phyloP scores from a whole-genome alignment of 2,113 vertebrate species.

The Coptodon bakossiorum region DNA sequence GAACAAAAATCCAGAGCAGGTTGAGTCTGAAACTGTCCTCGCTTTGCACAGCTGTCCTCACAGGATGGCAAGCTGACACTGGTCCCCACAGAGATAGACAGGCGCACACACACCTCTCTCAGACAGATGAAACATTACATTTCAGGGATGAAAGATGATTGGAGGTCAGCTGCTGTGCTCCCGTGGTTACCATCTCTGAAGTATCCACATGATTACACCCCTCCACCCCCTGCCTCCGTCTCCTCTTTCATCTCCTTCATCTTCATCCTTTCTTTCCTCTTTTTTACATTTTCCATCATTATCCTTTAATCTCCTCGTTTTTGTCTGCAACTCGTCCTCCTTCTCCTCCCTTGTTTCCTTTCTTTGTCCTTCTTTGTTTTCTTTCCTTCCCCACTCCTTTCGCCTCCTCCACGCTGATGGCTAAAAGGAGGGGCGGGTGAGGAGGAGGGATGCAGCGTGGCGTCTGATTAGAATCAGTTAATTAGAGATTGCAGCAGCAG shows the following conservation, averaged over 20 bases:
- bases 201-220: background rate
- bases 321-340: background rate
- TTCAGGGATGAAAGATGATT: slow-evolving; percentile 10
- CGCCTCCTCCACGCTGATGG: background rate
- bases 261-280: background rate
- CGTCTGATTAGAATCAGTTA: slow-evolving; percentile 8
- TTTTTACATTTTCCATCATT: background rate
- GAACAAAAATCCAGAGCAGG: background rate
- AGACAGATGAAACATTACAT: background rate
- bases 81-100: background rate
- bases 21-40: background rate
- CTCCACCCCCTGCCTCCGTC: background rate
- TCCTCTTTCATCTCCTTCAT: background rate
- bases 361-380: background rate
- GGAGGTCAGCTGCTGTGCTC: slow-evolving; percentile 6
- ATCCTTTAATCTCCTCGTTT: background rate
- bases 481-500: slow-evolving; percentile 15
- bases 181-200: slow-evolving; percentile 19
- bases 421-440: background rate
- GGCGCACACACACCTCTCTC: background rate
- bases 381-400: background rate
- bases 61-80: background rate
- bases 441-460: background rate
- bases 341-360: background rate
- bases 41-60: background rate